Evolutionary conservation across 2,888 invertebrate species (phyloP).

Genomic region (Dorcus parallelipipedus): DNA sequence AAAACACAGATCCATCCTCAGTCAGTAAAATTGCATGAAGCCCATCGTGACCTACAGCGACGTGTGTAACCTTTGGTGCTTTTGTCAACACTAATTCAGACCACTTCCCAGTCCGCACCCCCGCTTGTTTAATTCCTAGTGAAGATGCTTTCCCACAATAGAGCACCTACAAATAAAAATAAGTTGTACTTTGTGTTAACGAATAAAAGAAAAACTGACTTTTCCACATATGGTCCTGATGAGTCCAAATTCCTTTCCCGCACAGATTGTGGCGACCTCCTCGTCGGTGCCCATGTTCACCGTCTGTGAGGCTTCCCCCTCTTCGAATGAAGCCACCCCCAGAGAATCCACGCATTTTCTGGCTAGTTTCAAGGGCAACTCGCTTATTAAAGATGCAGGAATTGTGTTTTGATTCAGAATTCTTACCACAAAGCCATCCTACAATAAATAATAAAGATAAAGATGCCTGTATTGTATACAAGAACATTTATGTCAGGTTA

Average conservation of each 20-base stretch:
- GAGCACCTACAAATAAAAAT: conserved; percentile 58
- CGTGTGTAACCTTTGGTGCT: conserved; percentile 69
- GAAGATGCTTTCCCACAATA: conserved; percentile 85
- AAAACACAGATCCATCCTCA: conserved; percentile 88
- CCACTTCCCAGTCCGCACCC: conserved; percentile 56
- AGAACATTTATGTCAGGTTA: too few species aligned
- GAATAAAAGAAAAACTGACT: conserved; percentile 47
- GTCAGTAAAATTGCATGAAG: conserved; percentile 87
- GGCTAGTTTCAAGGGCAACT: conserved; percentile 72
- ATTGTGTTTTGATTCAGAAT: conserved; percentile 63
- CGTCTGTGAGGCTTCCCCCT: conserved; percentile 52
- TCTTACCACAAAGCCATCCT: conserved; percentile 79
- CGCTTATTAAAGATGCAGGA: conserved; percentile 58
- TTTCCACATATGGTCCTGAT: conserved; percentile 82
- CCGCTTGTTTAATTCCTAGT: conserved; percentile 75
- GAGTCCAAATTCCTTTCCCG: conserved; percentile 89
- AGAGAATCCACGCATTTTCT: conserved; percentile 75
- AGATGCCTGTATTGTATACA: too few species aligned
- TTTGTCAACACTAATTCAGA: conserved; percentile 63
- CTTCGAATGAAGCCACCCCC: conserved; percentile 70
- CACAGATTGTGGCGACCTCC: conserved; percentile 71
- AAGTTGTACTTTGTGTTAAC: background rate
- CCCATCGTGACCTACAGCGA: conserved; percentile 91
- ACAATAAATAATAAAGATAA: conserved; percentile 17
- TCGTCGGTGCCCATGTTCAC: conserved; percentile 60